Conservation (phyloP, 2,888 invertebrate genomes). For the Hydropsyche betteni region DNA sequence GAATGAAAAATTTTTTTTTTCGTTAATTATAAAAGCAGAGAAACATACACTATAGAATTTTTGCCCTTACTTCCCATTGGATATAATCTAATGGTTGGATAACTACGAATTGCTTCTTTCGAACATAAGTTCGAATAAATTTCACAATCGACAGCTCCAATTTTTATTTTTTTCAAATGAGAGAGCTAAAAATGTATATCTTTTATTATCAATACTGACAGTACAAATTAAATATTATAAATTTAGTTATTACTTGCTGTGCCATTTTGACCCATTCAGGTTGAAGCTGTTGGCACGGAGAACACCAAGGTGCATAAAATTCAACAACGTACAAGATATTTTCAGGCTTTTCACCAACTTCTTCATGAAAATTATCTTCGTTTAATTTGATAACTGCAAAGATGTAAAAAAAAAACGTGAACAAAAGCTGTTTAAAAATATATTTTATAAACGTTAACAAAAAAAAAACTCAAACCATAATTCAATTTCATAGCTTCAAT, state of each 20-base stretch:
- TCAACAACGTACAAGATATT: conserved; percentile 74
- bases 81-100: conserved; percentile 76
- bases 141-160: conserved; percentile 76
- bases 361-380: conserved; percentile 63
- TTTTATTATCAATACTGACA: conserved; percentile 23
- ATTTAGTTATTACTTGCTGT: conserved; percentile 58
- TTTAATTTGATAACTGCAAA: conserved; percentile 67
- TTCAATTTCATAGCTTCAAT: conserved; percentile 68
- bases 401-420: conserved; percentile 34
- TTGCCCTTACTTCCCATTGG: conserved; percentile 66
- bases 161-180: conserved; percentile 63
- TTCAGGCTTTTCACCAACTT: conserved; percentile 64
- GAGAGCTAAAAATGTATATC: conserved; percentile 58
- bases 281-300: conserved; percentile 74
- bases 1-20: conserved; percentile 15
- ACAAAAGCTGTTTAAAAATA: conserved; percentile 4
- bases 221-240: conserved; percentile 3
- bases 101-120: conserved; percentile 68
- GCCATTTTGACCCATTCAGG: conserved; percentile 75
- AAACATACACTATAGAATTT: conserved; percentile 63
- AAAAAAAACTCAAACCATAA: conserved; percentile 56
- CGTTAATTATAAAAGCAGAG: not conserved
- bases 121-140: conserved; percentile 67
- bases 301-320: conserved; percentile 80
- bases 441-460: not conserved